Evolutionary conservation across 2,888 invertebrate species (phyloP), one percentile per base, ranked within the genome.

Genomic region (Spilarctia lutea): DNA sequence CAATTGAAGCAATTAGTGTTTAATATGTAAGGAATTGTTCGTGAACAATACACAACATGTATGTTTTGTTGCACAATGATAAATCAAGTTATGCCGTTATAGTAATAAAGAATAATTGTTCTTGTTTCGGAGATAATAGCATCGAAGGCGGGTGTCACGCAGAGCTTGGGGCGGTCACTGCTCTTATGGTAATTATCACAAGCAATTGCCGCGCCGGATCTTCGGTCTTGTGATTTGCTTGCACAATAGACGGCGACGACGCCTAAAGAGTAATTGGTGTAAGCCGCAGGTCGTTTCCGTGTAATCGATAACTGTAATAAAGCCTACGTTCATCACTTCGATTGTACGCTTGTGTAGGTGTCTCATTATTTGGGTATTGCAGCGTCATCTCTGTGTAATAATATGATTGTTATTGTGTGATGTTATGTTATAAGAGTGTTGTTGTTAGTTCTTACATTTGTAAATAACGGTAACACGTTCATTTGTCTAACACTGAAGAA

Each of bases 91-190:
- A 76, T 77, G 81, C 85, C 82, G 85, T 88, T 88, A 87, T 78
- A 81, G 85, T 77, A 85, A 88, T 87, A 85, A 86, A 85, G 85
- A 86, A 83, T 87, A 87, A 89, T 90, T 86, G 89, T 90, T 87
- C 82, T 89, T 84, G 88, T 91, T 91, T 87, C 75, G 82, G 86
- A 86, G 83, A 87, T 90, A 91, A 91, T 90, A 86, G 85, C 81
- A 76, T 80, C 80, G 81, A 77, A 84, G 85, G 74, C 81, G 78
- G 83, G 75, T 89, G 92, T 89, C 91, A 89, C 86, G 82, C 81
- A 85, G 83, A 76, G 90, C 92, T 90, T 72, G 87, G 81, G 91
- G 92, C 92, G 89, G 88, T 90, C 87, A 87, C 86, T 91, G 92
- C 87, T 90, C 91, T 90, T 89, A 89, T 87, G 81, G 87, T 85